Conservation (phyloP, 1,140 invertebrate species). For the Schlechtendalia chinensis region DNA sequence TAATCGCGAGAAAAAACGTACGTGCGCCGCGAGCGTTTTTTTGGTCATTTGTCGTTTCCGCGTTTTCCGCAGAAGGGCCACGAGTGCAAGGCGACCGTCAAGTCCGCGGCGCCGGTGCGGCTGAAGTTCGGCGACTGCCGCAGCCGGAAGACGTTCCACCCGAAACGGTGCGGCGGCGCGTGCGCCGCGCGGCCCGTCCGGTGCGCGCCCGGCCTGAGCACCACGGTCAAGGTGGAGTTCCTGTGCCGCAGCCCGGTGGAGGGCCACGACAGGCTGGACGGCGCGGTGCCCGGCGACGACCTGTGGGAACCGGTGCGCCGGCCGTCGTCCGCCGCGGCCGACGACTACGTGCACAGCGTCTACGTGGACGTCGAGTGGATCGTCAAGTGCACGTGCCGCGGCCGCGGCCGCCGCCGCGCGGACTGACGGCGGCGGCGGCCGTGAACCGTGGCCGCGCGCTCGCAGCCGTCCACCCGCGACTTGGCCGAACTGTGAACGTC, state of each 20-base stretch:
- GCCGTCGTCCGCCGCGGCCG: slow-evolving; percentile 39
- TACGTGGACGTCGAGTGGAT: slow-evolving; percentile 53
- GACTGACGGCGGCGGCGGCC: slow-evolving; percentile 43
- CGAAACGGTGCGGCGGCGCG: slow-evolving; percentile 62
- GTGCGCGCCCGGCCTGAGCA: slow-evolving; percentile 62
- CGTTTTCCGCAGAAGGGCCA: slow-evolving; percentile 62
- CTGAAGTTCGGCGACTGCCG: slow-evolving; percentile 65
- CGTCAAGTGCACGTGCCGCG: slow-evolving; percentile 52
- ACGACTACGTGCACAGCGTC: slow-evolving; percentile 46
- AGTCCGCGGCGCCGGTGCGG: slow-evolving; percentile 58
- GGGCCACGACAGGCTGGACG: slow-evolving; percentile 50
- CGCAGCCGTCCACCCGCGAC: slow-evolving; percentile 19
- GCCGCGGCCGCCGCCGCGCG: not conserved
- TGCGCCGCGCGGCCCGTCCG: slow-evolving; percentile 57
- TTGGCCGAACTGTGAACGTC: slow-evolving; percentile 34
- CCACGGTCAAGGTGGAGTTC: slow-evolving; percentile 59
- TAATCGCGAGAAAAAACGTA: too few relatives aligned
- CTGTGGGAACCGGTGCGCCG: slow-evolving; percentile 48
- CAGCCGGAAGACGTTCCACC: slow-evolving; percentile 63
- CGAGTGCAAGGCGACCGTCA: slow-evolving; percentile 66
- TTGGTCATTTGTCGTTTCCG: too few relatives aligned
- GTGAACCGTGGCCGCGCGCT: slow-evolving; percentile 24
- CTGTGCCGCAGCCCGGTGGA: slow-evolving; percentile 50
- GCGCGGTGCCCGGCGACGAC: slow-evolving; percentile 51
- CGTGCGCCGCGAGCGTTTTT: too few relatives aligned